phyloP scores from a whole-genome alignment of 2,113 vertebrate species.

The Daboia siamensis region DNA sequence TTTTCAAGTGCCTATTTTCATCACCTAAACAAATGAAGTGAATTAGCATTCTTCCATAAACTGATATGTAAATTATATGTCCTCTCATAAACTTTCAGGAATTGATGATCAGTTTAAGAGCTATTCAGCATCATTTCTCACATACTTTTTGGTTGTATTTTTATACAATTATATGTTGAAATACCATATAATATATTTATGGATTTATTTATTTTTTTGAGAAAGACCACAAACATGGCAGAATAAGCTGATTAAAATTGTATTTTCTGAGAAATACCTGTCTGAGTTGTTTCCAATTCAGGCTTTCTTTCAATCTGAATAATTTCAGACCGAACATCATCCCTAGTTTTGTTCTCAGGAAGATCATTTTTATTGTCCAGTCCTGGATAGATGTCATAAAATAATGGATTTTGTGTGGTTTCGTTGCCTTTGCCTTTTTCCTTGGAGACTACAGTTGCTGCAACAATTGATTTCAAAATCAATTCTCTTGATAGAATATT shows the following conservation, averaged over 20 bases:
- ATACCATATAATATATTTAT: background rate
- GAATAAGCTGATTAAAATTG: background rate
- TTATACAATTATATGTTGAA: background rate
- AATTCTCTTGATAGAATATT: background rate
- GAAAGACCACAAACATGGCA: background rate
- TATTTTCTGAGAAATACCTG: constrained; percentile 37
- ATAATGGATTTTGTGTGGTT: background rate
- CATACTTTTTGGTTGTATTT: background rate
- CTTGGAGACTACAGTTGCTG: constrained; percentile 13
- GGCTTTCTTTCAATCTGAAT: constrained; percentile 30
- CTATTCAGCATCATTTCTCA: background rate
- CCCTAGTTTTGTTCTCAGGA: constrained; percentile 26
- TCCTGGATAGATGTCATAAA: background rate
- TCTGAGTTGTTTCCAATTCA: constrained; percentile 36
- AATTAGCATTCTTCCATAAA: background rate
- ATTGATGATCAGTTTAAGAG: background rate
- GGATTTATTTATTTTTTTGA: background rate
- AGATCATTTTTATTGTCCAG: constrained; percentile 30
- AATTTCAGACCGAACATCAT: constrained; percentile 1
- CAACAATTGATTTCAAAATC: constrained; percentile 8
- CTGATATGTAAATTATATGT: constrained; percentile 15
- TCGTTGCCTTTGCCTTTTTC: background rate
- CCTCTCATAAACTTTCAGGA: background rate
- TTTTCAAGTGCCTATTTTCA: constrained; percentile 25
- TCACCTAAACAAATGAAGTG: constrained; percentile 26